A percentile compares a stretch with the other conserved stretches of the same genome.
Conservation (phyloP, 2,113 vertebrate genomes). For the Athene cunicularia region DNA sequence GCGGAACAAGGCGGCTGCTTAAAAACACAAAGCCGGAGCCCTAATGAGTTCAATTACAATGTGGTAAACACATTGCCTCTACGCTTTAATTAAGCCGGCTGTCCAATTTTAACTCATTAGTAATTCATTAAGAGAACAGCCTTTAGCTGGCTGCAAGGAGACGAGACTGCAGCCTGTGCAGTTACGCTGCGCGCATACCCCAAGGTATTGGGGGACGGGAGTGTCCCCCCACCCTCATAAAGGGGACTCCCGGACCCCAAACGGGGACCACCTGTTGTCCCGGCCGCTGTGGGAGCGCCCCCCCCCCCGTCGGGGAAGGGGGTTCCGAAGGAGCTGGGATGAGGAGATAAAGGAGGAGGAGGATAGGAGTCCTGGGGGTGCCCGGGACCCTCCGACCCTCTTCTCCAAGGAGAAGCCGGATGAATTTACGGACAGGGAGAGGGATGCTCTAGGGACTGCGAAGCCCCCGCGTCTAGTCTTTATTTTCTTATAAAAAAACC, state of each 20-base stretch:
- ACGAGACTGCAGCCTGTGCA: constrained; percentile 11
- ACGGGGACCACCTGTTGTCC: neutral
- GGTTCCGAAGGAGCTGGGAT: accelerated
- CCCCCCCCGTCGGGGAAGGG: accelerated
- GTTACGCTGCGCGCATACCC: neutral
- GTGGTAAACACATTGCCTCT: constrained; percentile 86
- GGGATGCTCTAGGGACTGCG: neutral
- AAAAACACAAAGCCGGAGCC: constrained; percentile 76
- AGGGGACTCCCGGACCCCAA: neutral
- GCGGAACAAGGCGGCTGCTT: constrained; percentile 69
- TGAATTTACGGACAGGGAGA: neutral
- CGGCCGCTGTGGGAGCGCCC: neutral
- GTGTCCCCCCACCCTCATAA: accelerated
- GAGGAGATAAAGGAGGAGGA: neutral
- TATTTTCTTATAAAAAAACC: too few relatives aligned
- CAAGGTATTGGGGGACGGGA: neutral
- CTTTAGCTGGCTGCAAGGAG: constrained; percentile 69
- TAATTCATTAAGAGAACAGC: constrained; percentile 87
- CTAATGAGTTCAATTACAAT: constrained; percentile 89
- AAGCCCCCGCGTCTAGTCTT: neutral
- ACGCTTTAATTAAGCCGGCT: constrained; percentile 87
- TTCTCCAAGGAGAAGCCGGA: neutral
- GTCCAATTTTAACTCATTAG: constrained; percentile 88
- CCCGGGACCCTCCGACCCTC: accelerated
- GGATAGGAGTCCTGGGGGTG: too few relatives aligned